Conservation (phyloP, 2,888 invertebrate species). For the Hemistola chrysoprasaria region DNA sequence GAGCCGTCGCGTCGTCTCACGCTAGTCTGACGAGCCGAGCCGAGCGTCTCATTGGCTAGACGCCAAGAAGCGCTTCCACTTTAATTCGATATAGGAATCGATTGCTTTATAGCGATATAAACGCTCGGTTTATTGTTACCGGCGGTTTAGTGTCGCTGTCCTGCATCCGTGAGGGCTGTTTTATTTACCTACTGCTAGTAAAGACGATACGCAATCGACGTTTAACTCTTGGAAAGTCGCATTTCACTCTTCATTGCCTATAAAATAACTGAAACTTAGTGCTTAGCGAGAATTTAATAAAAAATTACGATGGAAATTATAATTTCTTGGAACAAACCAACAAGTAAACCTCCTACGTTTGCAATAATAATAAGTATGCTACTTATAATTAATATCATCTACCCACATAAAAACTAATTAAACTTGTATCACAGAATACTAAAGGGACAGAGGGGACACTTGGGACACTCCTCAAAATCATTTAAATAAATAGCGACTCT, state of each 20-base stretch:
- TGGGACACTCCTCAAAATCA: too few species aligned
- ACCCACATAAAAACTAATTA: too few species aligned
- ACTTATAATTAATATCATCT: too few species aligned
- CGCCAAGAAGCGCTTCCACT: conserved; percentile 67
- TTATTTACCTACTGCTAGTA: conserved; percentile 61
- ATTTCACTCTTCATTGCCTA: conserved; percentile 36
- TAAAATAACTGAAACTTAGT: conserved; percentile 24
- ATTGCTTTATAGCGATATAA: conserved; percentile 71
- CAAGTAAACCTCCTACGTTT: too few species aligned
- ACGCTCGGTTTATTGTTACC: conserved; percentile 65
- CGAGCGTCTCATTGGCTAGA: conserved; percentile 63
- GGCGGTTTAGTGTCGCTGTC: conserved; percentile 58
- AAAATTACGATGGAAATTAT: neutral
- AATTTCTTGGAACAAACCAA: too few species aligned
- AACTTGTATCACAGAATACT: too few species aligned
- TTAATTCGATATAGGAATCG: conserved; percentile 68
- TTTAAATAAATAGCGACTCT: too few species aligned
- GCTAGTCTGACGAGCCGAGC: conserved; percentile 44
- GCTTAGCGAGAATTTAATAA: conserved; percentile 13
- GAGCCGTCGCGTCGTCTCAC: conserved; percentile 55
- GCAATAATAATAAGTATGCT: too few species aligned
- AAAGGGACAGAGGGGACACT: too few species aligned
- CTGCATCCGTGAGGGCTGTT: conserved; percentile 58
- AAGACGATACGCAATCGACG: conserved; percentile 46
- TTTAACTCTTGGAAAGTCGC: conserved; percentile 41